A percentile compares a stretch with the other conserved stretches of the same genome.
Evolutionary conservation across 2,113 vertebrate genomes (phyloP).

Genomic region (Chloropsis hardwickii): DNA sequence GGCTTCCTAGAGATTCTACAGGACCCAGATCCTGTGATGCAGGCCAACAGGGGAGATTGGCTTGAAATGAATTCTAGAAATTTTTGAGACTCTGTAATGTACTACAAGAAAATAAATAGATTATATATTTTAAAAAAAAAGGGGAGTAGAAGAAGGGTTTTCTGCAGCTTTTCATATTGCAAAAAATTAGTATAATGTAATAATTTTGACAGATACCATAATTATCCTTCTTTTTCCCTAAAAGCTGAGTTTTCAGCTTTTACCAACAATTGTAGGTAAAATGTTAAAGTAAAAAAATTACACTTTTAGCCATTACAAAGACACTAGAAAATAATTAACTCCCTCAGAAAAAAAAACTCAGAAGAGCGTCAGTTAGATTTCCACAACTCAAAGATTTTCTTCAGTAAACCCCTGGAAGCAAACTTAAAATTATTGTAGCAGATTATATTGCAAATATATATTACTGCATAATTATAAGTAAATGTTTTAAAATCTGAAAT

Average conservation of each 20-base stretch:
- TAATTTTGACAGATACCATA: not conserved
- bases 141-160: accelerated
- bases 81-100: not conserved
- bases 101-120: not conserved
- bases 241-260: not conserved
- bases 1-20: not conserved
- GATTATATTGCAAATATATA: not conserved
- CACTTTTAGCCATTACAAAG: not conserved
- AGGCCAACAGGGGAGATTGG: not conserved
- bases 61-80: not conserved
- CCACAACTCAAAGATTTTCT: not conserved
- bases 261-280: not conserved
- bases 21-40: not conserved
- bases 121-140: not conserved
- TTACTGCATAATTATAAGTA: not conserved
- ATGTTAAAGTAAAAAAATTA: not conserved
- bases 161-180: not conserved
- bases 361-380: not conserved
- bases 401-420: not conserved
- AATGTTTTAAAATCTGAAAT: not conserved
- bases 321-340: not conserved
- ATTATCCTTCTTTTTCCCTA: not conserved
- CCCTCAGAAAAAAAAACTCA: not conserved
- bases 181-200: not conserved
- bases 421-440: not conserved